Evolutionary conservation across 2,888 invertebrate genomes (phyloP).

Genomic region (Stenolophus ochropezus): DNA sequence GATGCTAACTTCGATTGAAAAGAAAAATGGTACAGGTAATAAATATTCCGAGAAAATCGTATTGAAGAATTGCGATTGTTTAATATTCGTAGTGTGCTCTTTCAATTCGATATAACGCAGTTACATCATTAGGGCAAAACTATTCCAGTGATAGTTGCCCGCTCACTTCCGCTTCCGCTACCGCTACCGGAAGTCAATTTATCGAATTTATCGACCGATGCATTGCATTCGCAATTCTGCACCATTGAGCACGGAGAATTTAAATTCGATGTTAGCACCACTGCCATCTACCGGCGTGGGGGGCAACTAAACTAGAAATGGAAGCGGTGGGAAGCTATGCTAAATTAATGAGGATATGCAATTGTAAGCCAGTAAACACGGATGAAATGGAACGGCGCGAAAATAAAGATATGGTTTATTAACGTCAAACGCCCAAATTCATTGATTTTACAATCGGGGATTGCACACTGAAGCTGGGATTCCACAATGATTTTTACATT

Average conservation of each 20-base stretch:
- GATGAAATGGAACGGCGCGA: conserved; percentile 18
- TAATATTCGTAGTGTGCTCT: not conserved
- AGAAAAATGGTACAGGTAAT: too few species aligned
- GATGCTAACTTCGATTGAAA: too few species aligned
- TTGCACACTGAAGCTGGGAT: not conserved
- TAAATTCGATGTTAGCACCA: conserved; percentile 28
- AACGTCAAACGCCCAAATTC: conserved; percentile 10
- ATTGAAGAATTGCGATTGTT: too few species aligned
- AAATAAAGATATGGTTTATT: conserved; percentile 30
- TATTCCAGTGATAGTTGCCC: not conserved
- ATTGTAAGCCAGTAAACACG: conserved; percentile 26
- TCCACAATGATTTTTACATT: too few species aligned
- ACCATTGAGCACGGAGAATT: not conserved
- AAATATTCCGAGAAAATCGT: too few species aligned
- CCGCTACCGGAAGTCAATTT: conserved; percentile 10
- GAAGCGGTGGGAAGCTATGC: conserved; percentile 30
- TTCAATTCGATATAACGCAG: not conserved
- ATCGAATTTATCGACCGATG: not conserved
- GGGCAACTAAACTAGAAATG: conserved; percentile 17
- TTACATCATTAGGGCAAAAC: not conserved
- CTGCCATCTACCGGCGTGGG: not conserved
- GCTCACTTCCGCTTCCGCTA: not conserved
- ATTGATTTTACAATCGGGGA: not conserved
- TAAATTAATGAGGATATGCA: conserved; percentile 52
- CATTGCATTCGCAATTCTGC: conserved; percentile 1